A percentile compares a stretch with the other conserved stretches of the same genome.
phyloP scores from a whole-genome alignment of 2,113 vertebrate species.

The Apaloderma vittatum region DNA sequence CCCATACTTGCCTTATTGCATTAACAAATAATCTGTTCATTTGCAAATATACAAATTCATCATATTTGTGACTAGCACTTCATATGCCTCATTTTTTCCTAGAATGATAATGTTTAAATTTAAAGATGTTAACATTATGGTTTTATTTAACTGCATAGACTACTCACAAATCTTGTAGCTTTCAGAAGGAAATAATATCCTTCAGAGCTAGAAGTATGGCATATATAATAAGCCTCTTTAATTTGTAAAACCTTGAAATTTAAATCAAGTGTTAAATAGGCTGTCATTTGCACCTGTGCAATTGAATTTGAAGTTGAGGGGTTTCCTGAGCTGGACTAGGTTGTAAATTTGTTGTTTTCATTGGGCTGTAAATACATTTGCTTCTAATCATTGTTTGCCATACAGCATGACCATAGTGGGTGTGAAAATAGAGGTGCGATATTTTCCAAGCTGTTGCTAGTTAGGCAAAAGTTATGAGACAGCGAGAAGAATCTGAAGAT shows the following conservation, averaged over 20 bases:
- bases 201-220: background rate
- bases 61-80: background rate
- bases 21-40: conserved; percentile 64
- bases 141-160: background rate
- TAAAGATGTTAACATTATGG: background rate
- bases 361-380: background rate
- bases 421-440: conserved; percentile 3
- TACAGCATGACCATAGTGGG: background rate
- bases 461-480: conserved; percentile 82
- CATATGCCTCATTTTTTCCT: background rate
- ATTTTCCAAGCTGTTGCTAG: conserved; percentile 76
- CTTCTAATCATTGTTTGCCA: conserved; percentile 7
- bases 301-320: conserved; percentile 1
- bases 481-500: conserved; percentile 79
- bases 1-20: conserved; percentile 15
- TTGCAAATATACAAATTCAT: conserved; percentile 63
- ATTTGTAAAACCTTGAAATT: conserved; percentile 43
- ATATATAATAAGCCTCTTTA: conserved; percentile 12
- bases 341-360: conserved; percentile 2
- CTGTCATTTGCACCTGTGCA: conserved; percentile 15
- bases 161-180: background rate
- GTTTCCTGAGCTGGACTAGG: background rate
- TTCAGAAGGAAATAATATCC: background rate
- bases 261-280: conserved; percentile 19
- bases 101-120: background rate